A percentile compares a stretch with the other conserved stretches of the same genome.
Conservation (phyloP, 2,113 vertebrate genomes). For the Apteryx mantelli region DNA sequence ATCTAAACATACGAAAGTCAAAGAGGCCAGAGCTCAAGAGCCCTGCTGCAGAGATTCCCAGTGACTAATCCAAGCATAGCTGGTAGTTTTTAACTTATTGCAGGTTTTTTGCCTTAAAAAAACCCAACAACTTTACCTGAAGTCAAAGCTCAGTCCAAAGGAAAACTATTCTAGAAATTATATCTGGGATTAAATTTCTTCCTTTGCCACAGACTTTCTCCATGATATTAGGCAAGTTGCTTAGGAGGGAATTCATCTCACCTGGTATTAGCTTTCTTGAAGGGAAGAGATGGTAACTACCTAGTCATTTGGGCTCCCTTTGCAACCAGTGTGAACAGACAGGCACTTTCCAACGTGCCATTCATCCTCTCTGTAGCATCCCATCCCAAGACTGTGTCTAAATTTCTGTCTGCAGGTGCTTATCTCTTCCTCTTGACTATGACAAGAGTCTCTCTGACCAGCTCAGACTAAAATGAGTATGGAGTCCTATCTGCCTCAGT, state of each 20-base stretch:
- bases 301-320: neutral
- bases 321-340: neutral
- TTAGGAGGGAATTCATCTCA: neutral
- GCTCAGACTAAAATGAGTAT: conserved; percentile 25
- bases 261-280: neutral
- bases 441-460: conserved; percentile 38
- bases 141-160: conserved; percentile 9
- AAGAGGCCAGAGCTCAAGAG: conserved; percentile 61
- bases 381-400: neutral
- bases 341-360: neutral
- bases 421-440: conserved; percentile 35
- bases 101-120: neutral
- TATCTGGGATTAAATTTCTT: neutral
- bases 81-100: conserved; percentile 5
- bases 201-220: neutral
- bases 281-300: neutral
- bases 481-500: conserved; percentile 48
- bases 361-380: neutral
- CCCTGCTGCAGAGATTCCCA: neutral
- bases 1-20: conserved; percentile 68
- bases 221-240: neutral
- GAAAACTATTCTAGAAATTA: neutral
- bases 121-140: neutral
- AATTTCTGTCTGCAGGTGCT: conserved; percentile 61
- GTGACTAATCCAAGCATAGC: conserved; percentile 40